These are phyloP conservation scores for mouse (Mus musculus) DNA, from an alignment of 2,113 vertebrate species.

Conservation along the genomic window DNA sequence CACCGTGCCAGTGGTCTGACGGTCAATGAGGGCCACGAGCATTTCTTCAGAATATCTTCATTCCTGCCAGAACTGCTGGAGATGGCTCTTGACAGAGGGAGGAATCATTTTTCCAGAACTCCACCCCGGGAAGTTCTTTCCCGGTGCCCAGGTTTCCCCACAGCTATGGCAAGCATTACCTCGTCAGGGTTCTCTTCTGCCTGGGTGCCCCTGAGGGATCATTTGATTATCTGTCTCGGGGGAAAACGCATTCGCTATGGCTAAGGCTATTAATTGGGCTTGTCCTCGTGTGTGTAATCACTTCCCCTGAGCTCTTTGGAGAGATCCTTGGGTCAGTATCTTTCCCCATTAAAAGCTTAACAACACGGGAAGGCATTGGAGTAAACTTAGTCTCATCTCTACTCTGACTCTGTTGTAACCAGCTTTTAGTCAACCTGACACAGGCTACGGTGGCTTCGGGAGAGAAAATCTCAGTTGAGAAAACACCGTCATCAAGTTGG, in stretches of 20 bases:
- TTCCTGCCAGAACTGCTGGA: background rate
- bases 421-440: background rate
- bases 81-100: background rate
- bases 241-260: background rate
- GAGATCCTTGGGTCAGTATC: too few relatives aligned
- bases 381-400: background rate
- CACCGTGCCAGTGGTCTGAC: background rate
- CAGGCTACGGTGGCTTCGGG: background rate
- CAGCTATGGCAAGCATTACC: background rate
- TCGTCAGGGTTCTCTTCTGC: background rate
- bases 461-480: background rate
- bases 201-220: background rate
- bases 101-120: background rate
- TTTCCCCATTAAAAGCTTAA: too few relatives aligned
- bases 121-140: background rate
- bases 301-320: background rate
- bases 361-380: too few relatives aligned
- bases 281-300: background rate
- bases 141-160: background rate
- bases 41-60: background rate
- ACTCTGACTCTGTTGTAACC: background rate
- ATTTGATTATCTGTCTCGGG: background rate
- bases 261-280: background rate
- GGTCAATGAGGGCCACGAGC: background rate
- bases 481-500: background rate